A percentile compares a stretch with the other conserved stretches of the same genome.
These are phyloP conservation scores for Drosophila miranda DNA, from an alignment of 1,140 invertebrate species.

Conservation along the genomic window DNA sequence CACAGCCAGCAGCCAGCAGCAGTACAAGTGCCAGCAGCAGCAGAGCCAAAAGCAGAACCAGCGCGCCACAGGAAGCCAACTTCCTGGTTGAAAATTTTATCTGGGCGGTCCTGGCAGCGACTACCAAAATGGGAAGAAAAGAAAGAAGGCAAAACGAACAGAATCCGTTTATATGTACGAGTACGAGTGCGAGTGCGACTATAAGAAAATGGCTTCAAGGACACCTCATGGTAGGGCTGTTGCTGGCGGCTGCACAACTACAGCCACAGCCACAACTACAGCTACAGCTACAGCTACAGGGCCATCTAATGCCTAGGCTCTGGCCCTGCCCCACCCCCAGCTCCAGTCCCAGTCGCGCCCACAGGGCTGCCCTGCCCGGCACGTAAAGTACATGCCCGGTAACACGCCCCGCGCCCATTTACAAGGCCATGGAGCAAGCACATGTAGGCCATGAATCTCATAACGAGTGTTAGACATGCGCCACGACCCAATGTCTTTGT, in stretches of 20 bases:
- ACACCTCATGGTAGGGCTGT: conserved; percentile 42
- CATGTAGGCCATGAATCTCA: conserved; percentile 79
- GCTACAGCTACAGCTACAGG: not conserved
- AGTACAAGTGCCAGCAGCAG: conserved; percentile 9
- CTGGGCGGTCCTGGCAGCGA: conserved; percentile 51
- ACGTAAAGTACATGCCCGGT: conserved; percentile 62
- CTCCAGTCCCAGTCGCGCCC: conserved; percentile 40
- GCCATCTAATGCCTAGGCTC: conserved; percentile 10
- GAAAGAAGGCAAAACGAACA: conserved; percentile 19
- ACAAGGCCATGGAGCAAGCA: conserved; percentile 78
- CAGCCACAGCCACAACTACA: conserved; percentile 9
- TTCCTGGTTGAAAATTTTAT: conserved; percentile 78
- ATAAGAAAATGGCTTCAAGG: conserved; percentile 79
- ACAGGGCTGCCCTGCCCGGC: conserved; percentile 41
- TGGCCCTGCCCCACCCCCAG: conserved; percentile 13
- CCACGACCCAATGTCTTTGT: conserved; percentile 31
- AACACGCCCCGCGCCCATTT: conserved; percentile 70
- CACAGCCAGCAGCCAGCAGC: conserved; percentile 23
- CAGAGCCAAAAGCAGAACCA: conserved; percentile 24
- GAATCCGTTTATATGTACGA: conserved; percentile 76
- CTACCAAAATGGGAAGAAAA: conserved; percentile 36
- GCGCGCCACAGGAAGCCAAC: conserved; percentile 65
- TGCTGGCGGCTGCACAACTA: conserved; percentile 56
- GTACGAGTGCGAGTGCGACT: conserved; percentile 24
- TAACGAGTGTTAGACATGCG: conserved; percentile 78